These are phyloP conservation scores for Meloidogyne floridensis DNA, from an alignment of 1,140 invertebrate species.

Conservation along the genomic window DNA sequence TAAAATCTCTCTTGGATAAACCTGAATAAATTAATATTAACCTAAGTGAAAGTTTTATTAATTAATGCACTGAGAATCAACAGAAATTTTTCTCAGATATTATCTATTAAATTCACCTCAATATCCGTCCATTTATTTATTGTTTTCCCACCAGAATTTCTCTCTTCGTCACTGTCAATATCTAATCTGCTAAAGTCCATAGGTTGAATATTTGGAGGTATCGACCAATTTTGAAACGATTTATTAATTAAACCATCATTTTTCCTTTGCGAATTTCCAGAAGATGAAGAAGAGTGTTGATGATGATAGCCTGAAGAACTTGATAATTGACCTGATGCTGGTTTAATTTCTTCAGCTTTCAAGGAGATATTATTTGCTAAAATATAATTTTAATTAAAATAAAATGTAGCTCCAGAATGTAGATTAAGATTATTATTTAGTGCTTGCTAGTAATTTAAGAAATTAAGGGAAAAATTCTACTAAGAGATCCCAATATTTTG, in stretches of 20 bases:
- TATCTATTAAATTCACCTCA: slow-evolving; percentile 1
- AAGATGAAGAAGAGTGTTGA: not conserved
- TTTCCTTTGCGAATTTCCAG: not conserved
- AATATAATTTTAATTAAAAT: no score
- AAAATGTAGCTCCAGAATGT: no score
- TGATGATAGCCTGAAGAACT: not conserved
- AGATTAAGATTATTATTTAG: no score
- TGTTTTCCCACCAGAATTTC: not conserved
- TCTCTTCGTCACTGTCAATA: not conserved
- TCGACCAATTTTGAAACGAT: not conserved
- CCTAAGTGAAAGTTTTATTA: no score
- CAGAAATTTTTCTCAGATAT: not conserved
- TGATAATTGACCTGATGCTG: no score
- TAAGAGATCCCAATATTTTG: no score
- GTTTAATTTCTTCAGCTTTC: no score
- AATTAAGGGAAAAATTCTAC: no score
- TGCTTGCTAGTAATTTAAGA: no score
- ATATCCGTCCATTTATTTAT: slow-evolving; percentile 24
- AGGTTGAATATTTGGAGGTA: not conserved
- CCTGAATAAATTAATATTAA: not conserved
- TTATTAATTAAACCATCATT: not conserved
- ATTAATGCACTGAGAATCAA: no score
- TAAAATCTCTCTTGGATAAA: not conserved
- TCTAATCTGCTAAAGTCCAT: slow-evolving; percentile 4
- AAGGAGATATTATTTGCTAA: no score